Evolutionary conservation across 2,113 vertebrate species (phyloP).

Genomic region (Gnathonemus echidnorhynchus): DNA sequence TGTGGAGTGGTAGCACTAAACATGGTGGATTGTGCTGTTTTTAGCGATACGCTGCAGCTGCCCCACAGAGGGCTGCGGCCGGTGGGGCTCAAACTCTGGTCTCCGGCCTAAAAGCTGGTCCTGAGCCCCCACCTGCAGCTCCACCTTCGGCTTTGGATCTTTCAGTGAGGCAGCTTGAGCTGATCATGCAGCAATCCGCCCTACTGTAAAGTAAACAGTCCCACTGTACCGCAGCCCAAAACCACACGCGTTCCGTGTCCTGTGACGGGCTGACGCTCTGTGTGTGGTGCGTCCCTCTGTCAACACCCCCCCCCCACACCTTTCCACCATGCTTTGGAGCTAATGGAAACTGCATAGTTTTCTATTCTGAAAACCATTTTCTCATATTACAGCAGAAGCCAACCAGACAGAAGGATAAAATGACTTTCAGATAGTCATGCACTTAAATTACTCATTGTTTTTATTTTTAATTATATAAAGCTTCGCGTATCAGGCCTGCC

Average conservation of each 20-base stretch:
- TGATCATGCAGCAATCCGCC: too few relatives aligned
- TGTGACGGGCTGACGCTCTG: not conserved
- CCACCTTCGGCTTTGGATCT: too few relatives aligned
- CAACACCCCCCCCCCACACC: not conserved
- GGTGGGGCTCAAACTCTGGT: not conserved
- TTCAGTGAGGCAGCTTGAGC: too few relatives aligned
- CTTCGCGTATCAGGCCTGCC: not conserved
- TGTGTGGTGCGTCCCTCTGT: not conserved
- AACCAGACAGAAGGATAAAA: not conserved
- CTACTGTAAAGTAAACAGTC: too few relatives aligned
- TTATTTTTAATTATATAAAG: not conserved
- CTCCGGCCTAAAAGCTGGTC: too few relatives aligned
- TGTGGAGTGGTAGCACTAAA: too few relatives aligned
- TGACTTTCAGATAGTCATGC: not conserved
- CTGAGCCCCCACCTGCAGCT: too few relatives aligned
- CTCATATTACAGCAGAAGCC: not conserved
- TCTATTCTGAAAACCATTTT: not conserved
- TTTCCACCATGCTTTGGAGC: not conserved
- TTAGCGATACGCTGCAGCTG: too few relatives aligned
- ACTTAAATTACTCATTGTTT: not conserved
- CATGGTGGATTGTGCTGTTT: not conserved
- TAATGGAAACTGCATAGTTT: not conserved
- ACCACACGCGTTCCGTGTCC: not conserved
- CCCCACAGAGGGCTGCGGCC: too few relatives aligned
- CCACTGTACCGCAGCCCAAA: not conserved